phyloP scores from a whole-genome alignment of 2,113 vertebrate genomes.

The Bungarus multicinctus region DNA sequence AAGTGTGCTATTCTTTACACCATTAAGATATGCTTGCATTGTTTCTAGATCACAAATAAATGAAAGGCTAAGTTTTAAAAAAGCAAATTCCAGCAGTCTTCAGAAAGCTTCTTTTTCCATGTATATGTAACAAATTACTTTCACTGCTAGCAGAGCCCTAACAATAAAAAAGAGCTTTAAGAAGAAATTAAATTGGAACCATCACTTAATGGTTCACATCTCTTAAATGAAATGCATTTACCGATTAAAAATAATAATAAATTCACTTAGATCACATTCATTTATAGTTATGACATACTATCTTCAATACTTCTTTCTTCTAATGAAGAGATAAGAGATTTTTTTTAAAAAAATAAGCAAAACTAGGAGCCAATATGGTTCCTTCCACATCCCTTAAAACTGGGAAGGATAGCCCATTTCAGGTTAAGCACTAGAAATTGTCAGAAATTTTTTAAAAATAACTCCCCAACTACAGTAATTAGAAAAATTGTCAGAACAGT shows the following conservation, averaged over 20 bases:
- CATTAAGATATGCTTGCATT: neutral
- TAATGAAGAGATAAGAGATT: neutral
- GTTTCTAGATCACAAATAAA: conserved; percentile 22
- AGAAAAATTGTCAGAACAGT: neutral
- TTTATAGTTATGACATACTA: conserved; percentile 59
- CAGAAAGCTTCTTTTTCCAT: conserved; percentile 16
- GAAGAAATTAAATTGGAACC: conserved; percentile 51
- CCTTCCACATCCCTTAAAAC: neutral
- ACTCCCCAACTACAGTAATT: neutral
- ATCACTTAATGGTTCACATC: conserved; percentile 51
- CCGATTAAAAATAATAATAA: conserved; percentile 31
- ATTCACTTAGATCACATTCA: conserved; percentile 53
- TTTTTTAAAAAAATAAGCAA: neutral
- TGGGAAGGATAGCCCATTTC: neutral
- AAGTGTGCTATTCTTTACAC: neutral
- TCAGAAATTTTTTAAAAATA: neutral
- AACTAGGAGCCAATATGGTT: neutral
- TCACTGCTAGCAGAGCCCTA: conserved; percentile 43
- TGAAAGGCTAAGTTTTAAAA: conserved; percentile 23
- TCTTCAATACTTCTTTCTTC: conserved; percentile 48
- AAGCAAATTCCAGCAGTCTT: neutral
- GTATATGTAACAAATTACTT: conserved; percentile 56
- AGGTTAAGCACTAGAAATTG: neutral
- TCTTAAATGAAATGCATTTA: conserved; percentile 27
- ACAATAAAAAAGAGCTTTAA: conserved; percentile 46